Evolutionary conservation across 2,797 vertebrate species (phyloP).

Genomic region (Platyrinchus mystaceus): DNA sequence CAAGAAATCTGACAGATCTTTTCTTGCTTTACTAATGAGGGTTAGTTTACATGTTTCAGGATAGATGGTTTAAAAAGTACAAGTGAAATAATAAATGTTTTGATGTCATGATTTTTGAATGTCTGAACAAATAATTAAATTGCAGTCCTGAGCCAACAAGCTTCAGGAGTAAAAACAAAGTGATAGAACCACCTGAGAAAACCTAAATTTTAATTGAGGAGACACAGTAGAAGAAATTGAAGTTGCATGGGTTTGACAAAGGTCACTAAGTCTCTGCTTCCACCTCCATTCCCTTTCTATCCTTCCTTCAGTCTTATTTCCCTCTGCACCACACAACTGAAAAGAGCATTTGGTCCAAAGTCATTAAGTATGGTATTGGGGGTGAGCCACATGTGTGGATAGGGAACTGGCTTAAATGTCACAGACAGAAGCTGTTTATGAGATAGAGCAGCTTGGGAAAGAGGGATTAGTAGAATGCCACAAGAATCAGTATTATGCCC

Average conservation of each 20-base stretch:
- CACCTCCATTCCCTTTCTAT: not conserved
- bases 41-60: not conserved
- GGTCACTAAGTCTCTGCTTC: not conserved
- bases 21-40: not conserved
- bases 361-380: constrained; percentile 46
- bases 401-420: constrained; percentile 61
- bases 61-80: not conserved
- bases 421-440: constrained; percentile 54
- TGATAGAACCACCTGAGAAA: not conserved
- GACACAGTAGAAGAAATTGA: not conserved
- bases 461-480: constrained; percentile 46
- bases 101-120: too few species aligned
- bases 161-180: not conserved
- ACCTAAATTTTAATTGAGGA: not conserved
- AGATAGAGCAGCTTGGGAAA: constrained; percentile 44
- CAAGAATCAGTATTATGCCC: constrained; percentile 36
- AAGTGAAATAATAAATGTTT: not conserved
- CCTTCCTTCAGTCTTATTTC: constrained; percentile 42
- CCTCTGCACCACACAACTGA: constrained; percentile 1
- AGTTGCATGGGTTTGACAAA: constrained; percentile 16
- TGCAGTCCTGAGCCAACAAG: not conserved
- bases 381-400: constrained; percentile 38
- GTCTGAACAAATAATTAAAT: not conserved
- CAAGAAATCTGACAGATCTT: not conserved
- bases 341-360: constrained; percentile 49